Conservation (phyloP, 2,113 vertebrate genomes). For the Corythoichthys intestinalis region DNA sequence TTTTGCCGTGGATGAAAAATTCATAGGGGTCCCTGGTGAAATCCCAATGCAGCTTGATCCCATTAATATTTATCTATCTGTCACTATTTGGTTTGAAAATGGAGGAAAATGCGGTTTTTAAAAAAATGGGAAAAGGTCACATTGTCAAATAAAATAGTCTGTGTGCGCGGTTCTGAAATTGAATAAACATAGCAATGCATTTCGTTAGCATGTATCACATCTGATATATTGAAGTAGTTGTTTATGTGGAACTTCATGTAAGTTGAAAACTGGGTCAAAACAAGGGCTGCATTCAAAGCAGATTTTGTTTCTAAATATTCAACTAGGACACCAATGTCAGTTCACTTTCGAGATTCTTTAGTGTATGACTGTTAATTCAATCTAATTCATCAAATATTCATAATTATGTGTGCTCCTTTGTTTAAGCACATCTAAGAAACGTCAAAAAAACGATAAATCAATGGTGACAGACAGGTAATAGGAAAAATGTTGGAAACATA, state of each 20-base stretch:
- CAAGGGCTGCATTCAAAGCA: not conserved
- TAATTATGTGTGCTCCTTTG: too few relatives aligned
- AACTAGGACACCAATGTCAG: not conserved
- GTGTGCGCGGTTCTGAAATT: not conserved
- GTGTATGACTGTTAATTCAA: too few relatives aligned
- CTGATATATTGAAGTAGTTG: not conserved
- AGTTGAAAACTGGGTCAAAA: constrained; percentile 6
- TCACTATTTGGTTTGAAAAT: constrained; percentile 50
- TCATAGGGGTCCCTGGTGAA: constrained; percentile 42
- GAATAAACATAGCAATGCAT: constrained; percentile 3
- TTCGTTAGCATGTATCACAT: not conserved
- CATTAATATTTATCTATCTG: constrained; percentile 64
- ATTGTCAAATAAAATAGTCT: not conserved
- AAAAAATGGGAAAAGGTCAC: constrained; percentile 26
- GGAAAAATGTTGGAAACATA: constrained; percentile 5
- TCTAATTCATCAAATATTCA: too few relatives aligned
- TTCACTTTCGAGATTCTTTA: not conserved
- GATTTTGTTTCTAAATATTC: not conserved
- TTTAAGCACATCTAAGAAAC: not conserved
- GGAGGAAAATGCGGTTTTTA: constrained; percentile 2
- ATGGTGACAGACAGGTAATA: constrained; percentile 11
- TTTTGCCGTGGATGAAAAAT: constrained; percentile 57
- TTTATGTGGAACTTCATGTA: not conserved
- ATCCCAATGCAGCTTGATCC: constrained; percentile 34
- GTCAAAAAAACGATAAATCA: not conserved